phyloP scores from a whole-genome alignment of 1,140 invertebrate genomes.

The Mizuhopecten yessoensis region DNA sequence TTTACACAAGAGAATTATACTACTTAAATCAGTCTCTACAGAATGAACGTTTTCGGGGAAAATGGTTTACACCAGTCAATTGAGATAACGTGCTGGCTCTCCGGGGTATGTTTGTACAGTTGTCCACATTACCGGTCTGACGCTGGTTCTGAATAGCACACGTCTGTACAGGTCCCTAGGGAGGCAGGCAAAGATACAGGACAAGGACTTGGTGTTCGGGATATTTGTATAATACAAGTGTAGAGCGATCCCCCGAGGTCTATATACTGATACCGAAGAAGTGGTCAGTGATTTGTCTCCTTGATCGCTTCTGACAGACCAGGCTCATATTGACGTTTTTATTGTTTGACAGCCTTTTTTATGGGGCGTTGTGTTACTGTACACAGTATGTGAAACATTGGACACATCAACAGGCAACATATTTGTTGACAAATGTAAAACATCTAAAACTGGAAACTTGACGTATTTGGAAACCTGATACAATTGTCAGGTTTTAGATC shows the following conservation, averaged over 20 bases:
- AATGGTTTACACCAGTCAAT: background rate
- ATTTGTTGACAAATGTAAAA: background rate
- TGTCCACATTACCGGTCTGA: constrained; percentile 1
- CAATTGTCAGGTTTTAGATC: background rate
- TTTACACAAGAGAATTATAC: constrained; percentile 39
- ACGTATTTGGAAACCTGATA: background rate
- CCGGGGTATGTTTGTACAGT: background rate
- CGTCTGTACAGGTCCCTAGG: background rate
- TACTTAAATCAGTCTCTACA: background rate
- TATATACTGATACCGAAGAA: background rate
- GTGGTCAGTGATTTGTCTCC: background rate
- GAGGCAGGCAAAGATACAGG: background rate
- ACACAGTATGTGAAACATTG: background rate
- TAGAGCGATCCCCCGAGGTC: background rate
- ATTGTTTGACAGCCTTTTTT: background rate
- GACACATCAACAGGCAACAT: background rate
- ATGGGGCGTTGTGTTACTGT: background rate
- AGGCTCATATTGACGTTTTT: background rate
- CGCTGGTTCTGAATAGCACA: background rate
- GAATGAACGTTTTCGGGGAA: background rate
- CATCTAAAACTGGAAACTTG: background rate
- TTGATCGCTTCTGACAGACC: background rate
- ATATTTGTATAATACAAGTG: background rate
- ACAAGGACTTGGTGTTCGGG: constrained; percentile 2
- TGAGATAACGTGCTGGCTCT: background rate